Percentiles rank a stretch among this genome's conserved stretches.
These are phyloP conservation scores for Camponotus vicinus DNA, from an alignment of 1,140 invertebrate genomes.

Conservation along the genomic window DNA sequence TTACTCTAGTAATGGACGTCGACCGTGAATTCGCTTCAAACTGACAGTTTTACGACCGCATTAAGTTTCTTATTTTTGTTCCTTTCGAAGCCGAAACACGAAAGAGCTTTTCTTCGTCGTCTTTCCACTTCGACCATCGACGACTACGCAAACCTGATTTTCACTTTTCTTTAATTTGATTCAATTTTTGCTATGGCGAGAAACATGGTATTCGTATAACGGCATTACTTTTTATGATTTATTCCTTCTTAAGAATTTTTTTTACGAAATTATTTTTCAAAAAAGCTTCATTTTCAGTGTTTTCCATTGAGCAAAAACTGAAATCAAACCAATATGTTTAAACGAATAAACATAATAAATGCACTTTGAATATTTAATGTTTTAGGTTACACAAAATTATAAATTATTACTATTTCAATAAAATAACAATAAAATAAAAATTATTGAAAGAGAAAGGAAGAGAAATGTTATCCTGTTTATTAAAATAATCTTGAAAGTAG, in stretches of 20 bases:
- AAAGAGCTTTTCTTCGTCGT: conserved; percentile 68
- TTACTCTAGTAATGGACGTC: conserved; percentile 47
- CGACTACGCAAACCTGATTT: conserved; percentile 39
- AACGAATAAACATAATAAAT: neutral
- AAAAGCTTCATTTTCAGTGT: conserved; percentile 2
- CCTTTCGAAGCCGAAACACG: conserved; percentile 36
- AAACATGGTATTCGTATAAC: conserved; percentile 31
- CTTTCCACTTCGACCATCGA: conserved; percentile 13
- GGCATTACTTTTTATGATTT: conserved; percentile 39
- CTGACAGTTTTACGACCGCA: conserved; percentile 69
- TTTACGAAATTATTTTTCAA: neutral
- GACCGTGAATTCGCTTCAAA: conserved; percentile 65
- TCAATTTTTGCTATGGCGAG: conserved; percentile 40
- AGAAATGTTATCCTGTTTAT: neutral
- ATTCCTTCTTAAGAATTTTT: conserved; percentile 12
- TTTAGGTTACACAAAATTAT: neutral
- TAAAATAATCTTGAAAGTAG: conserved; percentile 2
- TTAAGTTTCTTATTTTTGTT: conserved; percentile 66
- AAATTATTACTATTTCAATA: neutral
- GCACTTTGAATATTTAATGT: neutral
- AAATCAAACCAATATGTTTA: neutral
- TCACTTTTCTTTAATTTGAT: conserved; percentile 47
- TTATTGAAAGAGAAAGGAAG: neutral
- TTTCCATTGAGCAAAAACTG: neutral
- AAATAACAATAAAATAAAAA: neutral